These are phyloP conservation scores for Zingel zingel DNA, from an alignment of 2,113 vertebrate genomes.

Conservation along the genomic window DNA sequence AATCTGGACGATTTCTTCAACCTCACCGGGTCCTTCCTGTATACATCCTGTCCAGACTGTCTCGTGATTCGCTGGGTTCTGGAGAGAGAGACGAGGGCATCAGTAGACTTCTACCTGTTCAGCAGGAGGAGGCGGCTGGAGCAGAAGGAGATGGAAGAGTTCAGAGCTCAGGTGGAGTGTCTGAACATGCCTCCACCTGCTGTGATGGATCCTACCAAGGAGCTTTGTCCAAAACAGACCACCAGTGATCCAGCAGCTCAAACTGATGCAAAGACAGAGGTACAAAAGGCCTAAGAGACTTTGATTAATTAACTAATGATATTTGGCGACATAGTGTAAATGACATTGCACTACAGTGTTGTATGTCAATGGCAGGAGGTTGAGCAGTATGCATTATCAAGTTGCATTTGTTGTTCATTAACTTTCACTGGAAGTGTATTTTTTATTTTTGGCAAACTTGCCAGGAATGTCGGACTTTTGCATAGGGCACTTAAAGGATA, in stretches of 20 bases:
- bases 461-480: not conserved
- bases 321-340: not conserved
- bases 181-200: slow-evolving; percentile 26
- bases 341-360: not conserved
- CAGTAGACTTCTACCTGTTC: slow-evolving; percentile 27
- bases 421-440: not conserved
- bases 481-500: not conserved
- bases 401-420: not conserved
- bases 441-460: not conserved
- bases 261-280: not conserved
- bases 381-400: not conserved
- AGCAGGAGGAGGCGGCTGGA: slow-evolving; percentile 57
- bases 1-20: too few species aligned
- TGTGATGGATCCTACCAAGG: slow-evolving; percentile 48
- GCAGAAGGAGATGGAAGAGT: slow-evolving; percentile 45
- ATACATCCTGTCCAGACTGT: slow-evolving; percentile 62
- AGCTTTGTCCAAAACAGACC: slow-evolving; percentile 45
- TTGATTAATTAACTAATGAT: not conserved
- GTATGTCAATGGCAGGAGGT: not conserved
- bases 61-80: slow-evolving; percentile 16
- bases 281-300: not conserved
- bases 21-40: slow-evolving; percentile 23
- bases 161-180: slow-evolving; percentile 49
- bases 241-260: not conserved
- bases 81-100: too few species aligned